These are phyloP conservation scores for Cryptoblepharus egeriae DNA, from an alignment of 2,797 vertebrate genomes.

Conservation along the genomic window DNA sequence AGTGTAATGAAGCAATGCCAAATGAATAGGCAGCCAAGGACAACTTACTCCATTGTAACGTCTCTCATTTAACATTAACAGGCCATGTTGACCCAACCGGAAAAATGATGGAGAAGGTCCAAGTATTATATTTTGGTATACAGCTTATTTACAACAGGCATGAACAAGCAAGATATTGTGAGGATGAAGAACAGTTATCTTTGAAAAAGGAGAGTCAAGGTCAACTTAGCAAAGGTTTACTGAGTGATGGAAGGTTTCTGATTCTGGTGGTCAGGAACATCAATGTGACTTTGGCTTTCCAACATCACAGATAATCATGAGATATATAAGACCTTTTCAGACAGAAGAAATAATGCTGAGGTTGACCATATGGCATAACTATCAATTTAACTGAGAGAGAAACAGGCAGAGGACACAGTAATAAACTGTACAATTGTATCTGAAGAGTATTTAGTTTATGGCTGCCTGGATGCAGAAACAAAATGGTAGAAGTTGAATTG, in stretches of 20 bases:
- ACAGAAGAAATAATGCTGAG: not conserved
- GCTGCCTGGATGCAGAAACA: not conserved
- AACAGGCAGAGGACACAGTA: not conserved
- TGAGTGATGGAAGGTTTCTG: not conserved
- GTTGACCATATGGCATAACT: not conserved
- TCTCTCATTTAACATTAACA: not conserved
- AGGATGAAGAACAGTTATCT: not conserved
- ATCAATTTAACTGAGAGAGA: not conserved
- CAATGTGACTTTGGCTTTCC: not conserved
- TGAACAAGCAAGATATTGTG: not conserved
- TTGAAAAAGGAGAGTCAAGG: not conserved
- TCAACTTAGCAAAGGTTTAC: not conserved
- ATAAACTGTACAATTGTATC: not conserved
- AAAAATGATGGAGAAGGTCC: not conserved
- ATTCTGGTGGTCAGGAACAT: not conserved
- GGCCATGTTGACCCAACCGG: not conserved
- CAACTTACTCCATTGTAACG: not conserved
- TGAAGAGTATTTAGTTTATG: not conserved
- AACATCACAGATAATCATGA: not conserved
- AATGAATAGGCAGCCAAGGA: not conserved
- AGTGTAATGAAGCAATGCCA: slow-evolving; percentile 1
- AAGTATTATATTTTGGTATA: slow-evolving; percentile 2
- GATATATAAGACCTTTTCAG: not conserved
- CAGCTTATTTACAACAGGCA: slow-evolving; percentile 4
- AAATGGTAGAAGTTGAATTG: not conserved